Evolutionary conservation across 2,888 invertebrate species (phyloP), one percentile per base, ranked within the genome.

Genomic region (Cerceris ruficornis): DNA sequence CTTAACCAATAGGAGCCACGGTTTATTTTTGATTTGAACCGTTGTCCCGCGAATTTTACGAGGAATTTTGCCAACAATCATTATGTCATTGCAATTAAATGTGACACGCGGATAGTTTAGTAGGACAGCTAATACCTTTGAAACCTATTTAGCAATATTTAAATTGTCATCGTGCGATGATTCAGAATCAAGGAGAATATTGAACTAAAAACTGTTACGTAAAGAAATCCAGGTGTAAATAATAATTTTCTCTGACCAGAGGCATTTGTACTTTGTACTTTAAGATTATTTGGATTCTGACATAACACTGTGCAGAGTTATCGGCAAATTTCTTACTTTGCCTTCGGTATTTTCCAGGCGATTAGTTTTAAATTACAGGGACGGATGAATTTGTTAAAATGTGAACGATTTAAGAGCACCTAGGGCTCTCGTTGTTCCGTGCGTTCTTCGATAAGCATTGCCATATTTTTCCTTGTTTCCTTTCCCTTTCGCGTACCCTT

Each of bases 401-500:
- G 28, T 28, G 28, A 4, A 28, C 28, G 4, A 28, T 28, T 28
- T 28, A 28, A 28, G 28, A 28, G 4, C 28, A 28, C 28, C 1
- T 46, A 46, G 8, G 11, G 8, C 11, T 46, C 11, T 11, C 8
- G 8, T 46, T 11, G 11, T 46, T 46, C 11, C 46, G 46, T 46
- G 11, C 2, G 46, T 11, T 11, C 11, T 4, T 8, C 8, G 46
- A 11, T 11, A 46, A 46, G 46, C 46, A 54, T 54, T 15, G 54
- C 14, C 14, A 54, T 54, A 54, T 54, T n/a, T n/a, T 54, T 54
- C n/a, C 17, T 59, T 6, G 14, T n/a, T 15, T 61, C 58, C 83
- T 79, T 69, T 69, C 68, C 49, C 78, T 77, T 72, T 80, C 65
- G 64, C 66, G 69, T 60, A 57, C 65, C 49, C 65, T 80, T 68